These are phyloP conservation scores for Hyperoodon ampullatus DNA, from an alignment of 2,113 vertebrate species.

Conservation along the genomic window DNA sequence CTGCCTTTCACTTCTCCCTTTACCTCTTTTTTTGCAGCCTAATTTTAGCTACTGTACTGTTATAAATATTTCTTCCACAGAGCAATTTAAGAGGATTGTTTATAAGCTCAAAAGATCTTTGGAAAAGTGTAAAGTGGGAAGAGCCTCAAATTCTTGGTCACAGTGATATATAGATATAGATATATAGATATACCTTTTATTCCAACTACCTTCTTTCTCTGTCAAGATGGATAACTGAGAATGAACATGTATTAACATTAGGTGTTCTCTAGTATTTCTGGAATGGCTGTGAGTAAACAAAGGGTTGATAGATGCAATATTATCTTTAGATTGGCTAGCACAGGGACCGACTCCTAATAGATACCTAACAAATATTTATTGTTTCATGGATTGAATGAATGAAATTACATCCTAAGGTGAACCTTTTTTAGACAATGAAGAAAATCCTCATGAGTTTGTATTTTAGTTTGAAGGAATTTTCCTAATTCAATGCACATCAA, in stretches of 20 bases:
- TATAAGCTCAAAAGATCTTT: not conserved
- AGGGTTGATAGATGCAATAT: not conserved
- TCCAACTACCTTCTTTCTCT: not conserved
- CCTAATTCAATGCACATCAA: not conserved
- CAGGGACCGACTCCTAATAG: not conserved
- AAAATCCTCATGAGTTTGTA: not conserved
- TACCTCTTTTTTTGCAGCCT: not conserved
- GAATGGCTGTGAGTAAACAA: not conserved
- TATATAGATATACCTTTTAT: not conserved
- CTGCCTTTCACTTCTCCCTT: not conserved
- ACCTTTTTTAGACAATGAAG: not conserved
- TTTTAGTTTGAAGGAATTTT: slow-evolving; percentile 22
- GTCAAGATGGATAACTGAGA: not conserved
- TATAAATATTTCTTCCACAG: not conserved
- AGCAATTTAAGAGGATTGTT: not conserved
- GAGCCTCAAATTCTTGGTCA: not conserved
- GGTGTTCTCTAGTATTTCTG: not conserved
- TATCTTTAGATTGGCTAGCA: not conserved
- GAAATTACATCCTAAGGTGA: not conserved
- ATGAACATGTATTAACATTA: not conserved
- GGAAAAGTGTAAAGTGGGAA: not conserved
- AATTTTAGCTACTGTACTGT: not conserved
- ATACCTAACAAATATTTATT: not conserved
- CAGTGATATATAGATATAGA: not conserved
- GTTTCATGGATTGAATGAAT: not conserved